phyloP scores from a whole-genome alignment of 2,113 vertebrate species.

The Oreotrochilus melanogaster region DNA sequence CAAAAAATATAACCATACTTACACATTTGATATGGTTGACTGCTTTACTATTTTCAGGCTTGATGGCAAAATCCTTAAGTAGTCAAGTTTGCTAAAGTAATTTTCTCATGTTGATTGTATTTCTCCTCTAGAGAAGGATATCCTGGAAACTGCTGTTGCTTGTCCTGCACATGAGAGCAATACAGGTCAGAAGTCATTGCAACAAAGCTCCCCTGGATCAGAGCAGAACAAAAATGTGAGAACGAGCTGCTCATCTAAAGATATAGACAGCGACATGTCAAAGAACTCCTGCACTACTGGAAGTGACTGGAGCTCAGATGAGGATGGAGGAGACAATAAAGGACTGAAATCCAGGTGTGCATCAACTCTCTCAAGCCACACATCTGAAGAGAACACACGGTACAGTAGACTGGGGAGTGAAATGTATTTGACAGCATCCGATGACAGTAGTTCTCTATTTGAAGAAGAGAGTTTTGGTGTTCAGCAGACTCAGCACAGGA shows the following conservation, averaged over 20 bases:
- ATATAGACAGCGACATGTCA: constrained; percentile 51
- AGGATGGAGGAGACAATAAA: constrained; percentile 71
- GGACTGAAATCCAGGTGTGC: constrained; percentile 76
- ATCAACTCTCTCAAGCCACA: constrained; percentile 81
- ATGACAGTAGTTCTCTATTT: constrained; percentile 93
- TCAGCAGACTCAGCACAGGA: constrained; percentile 78
- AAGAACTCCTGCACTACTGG: constrained; percentile 73
- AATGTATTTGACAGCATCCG: constrained; percentile 89
- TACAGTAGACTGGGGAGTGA: constrained; percentile 85
- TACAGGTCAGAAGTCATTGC: constrained; percentile 66
- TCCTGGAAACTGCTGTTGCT: constrained; percentile 69
- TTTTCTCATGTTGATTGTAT: constrained; percentile 23
- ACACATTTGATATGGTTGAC: not conserved
- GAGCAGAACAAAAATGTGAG: constrained; percentile 67
- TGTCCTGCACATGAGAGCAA: constrained; percentile 47
- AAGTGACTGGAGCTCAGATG: constrained; percentile 84
- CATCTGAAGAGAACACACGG: constrained; percentile 79
- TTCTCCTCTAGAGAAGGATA: constrained; percentile 79
- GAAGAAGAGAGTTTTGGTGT: constrained; percentile 85
- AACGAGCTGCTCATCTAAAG: constrained; percentile 59
- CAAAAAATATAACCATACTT: not conserved
- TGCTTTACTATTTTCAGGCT: not conserved
- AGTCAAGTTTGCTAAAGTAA: constrained; percentile 34
- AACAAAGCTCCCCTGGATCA: constrained; percentile 44
- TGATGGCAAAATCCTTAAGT: constrained; percentile 6